Evolutionary conservation across 2,113 vertebrate species (phyloP), one percentile per base, ranked within the genome.

Genomic region (Phalacrocorax carbo): DNA sequence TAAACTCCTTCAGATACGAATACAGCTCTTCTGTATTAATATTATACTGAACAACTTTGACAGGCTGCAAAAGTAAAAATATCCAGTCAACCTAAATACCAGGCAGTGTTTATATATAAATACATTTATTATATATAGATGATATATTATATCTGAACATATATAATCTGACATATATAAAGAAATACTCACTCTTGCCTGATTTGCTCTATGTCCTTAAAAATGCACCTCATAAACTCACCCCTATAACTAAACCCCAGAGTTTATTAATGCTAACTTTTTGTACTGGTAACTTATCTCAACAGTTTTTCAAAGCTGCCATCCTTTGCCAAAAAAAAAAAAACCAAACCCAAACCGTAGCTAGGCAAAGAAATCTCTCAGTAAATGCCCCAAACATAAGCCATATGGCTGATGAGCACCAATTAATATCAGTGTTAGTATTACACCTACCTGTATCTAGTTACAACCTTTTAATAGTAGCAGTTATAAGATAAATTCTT

Each of bases 1-100:
- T 99, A 80, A 99, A 99, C 92, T 99, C 99, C 98, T 99, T 99
- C 95, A 99, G 98, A 79, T 99, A 99, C 11, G 98, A 98, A 97
- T 99, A 99, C 8, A 99, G 98, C 96, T 99, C 99, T 94, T 99
- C 99, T 88, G 99, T 99, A 89, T 99, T 99, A 95, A 99, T 99
- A 96, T 99, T 99, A 96, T 99, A 99, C 85, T 99, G 99, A 79
- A 99, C 99, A 91, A 99, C 99, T 98, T 97, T 99, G 97, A 99
- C 71, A 51, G 99, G 98, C 99, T 99, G 97, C 25, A 94, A 97
- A 97, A 68, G 70, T 34, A 94, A 98, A 83, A 94, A 86, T 5
- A 90, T 0, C 21, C 69, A 66, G 25, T 66, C 54, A 94, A 27
- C 60, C 85, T 94, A 55, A 68, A 71, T 36, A 38, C 7, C 26